These are phyloP conservation scores for Penaeus vannamei DNA, from an alignment of 1,140 invertebrate genomes.

Conservation along the genomic window DNA sequence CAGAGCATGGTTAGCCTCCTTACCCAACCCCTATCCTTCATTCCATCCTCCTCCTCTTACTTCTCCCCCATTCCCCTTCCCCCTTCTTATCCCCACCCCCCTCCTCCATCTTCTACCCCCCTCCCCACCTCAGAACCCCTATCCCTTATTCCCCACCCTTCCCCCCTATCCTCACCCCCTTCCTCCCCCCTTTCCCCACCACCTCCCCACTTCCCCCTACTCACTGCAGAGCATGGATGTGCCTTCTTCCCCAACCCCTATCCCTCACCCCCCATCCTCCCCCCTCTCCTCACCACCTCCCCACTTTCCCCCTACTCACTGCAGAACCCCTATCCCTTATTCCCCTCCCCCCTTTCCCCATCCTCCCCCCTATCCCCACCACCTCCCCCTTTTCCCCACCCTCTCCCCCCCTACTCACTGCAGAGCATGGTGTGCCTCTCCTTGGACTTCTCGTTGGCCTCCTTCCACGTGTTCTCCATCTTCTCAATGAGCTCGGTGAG, in stretches of 20 bases:
- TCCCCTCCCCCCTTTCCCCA: neutral
- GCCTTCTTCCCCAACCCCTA: neutral
- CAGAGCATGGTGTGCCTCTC: slow-evolving; percentile 61
- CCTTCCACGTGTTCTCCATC: slow-evolving; percentile 68
- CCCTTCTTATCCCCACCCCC: neutral
- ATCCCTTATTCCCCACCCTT: slow-evolving; percentile 16
- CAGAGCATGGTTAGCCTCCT: too few relatives aligned
- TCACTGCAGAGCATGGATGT: slow-evolving; percentile 7
- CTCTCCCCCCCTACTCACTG: slow-evolving; percentile 5
- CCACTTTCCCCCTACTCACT: too few relatives aligned
- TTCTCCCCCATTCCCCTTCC: too few relatives aligned
- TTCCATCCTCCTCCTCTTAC: too few relatives aligned
- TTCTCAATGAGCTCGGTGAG: slow-evolving; percentile 66
- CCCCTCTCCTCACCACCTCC: slow-evolving; percentile 2
- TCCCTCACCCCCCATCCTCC: slow-evolving; percentile 55
- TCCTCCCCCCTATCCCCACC: neutral
- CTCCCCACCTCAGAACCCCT: slow-evolving; percentile 61
- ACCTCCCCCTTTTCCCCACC: too few relatives aligned
- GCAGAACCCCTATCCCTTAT: too few relatives aligned
- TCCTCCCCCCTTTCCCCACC: too few relatives aligned
- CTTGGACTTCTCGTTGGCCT: slow-evolving; percentile 68
- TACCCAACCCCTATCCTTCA: too few relatives aligned
- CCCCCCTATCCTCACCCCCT: too few relatives aligned
- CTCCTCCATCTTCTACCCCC: slow-evolving; percentile 53
- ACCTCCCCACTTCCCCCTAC: neutral